phyloP scores from a whole-genome alignment of 2,797 vertebrate species.

The Acrossocheilus fasciatus region DNA sequence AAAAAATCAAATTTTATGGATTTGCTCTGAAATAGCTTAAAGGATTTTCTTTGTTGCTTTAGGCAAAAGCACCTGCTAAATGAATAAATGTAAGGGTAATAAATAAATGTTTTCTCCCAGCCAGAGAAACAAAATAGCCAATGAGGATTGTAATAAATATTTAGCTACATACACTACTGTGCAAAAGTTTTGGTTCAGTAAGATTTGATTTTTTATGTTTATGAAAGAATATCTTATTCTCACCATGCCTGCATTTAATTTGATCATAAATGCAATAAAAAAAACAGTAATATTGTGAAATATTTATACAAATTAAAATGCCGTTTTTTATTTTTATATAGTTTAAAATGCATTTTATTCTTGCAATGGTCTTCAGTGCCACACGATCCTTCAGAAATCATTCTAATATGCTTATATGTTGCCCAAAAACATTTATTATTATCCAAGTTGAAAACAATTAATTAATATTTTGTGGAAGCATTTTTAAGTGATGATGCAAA shows the following conservation, averaged over 20 bases:
- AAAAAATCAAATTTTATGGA: background rate
- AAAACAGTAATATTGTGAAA: background rate
- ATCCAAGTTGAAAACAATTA: background rate
- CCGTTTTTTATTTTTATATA: background rate
- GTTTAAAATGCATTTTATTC: background rate
- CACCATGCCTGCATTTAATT: background rate
- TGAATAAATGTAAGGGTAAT: background rate
- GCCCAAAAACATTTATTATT: background rate
- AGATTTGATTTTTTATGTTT: background rate
- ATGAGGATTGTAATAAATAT: background rate
- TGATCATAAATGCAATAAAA: background rate
- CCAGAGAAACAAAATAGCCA: background rate
- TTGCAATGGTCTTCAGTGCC: background rate
- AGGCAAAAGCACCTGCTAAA: background rate
- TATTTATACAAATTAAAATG: background rate
- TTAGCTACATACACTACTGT: background rate
- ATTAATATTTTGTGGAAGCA: too few relatives aligned
- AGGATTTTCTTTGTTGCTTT: background rate
- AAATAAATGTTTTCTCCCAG: background rate
- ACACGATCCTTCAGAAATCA: background rate
- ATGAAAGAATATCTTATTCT: background rate
- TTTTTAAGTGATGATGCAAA: background rate
- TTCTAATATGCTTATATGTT: background rate
- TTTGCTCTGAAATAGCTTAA: background rate
- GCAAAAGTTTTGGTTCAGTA: background rate